phyloP scores from a whole-genome alignment of 2,888 invertebrate genomes.

The Lumbricus terrestris region DNA sequence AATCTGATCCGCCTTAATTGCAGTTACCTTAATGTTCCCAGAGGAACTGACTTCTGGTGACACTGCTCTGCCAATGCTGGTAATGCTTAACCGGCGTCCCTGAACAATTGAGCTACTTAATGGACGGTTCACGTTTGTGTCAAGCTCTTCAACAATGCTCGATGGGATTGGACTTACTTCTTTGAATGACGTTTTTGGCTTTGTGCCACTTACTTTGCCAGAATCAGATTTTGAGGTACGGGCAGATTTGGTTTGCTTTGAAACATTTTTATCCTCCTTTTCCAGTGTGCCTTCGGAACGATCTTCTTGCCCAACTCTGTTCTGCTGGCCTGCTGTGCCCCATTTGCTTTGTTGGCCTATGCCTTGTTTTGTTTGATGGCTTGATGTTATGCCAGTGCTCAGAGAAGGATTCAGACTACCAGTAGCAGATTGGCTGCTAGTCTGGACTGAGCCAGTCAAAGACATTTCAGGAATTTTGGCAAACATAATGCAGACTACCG shows the following conservation, averaged over 20 bases:
- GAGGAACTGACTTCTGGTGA: background rate
- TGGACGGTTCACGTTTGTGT: background rate
- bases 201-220: background rate
- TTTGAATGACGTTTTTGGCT: background rate
- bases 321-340: background rate
- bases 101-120: background rate
- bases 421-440: background rate
- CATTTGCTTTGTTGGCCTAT: background rate
- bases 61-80: background rate
- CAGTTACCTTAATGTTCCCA: background rate
- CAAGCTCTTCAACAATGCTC: background rate
- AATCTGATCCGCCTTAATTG: background rate
- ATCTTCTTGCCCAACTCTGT: background rate
- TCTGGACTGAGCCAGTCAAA: background rate
- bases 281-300: background rate
- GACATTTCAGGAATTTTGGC: background rate
- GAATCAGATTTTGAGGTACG: background rate
- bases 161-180: background rate
- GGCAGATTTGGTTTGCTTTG: background rate
- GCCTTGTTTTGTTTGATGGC: background rate
- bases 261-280: background rate
- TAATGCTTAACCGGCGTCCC: background rate
- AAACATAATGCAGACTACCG: background rate
- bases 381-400: background rate
- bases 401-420: background rate